A percentile compares a stretch with the other conserved stretches of the same genome.
These are phyloP conservation scores for Nothoprocta perdicaria DNA, from an alignment of 2,113 vertebrate genomes.

Conservation along the genomic window DNA sequence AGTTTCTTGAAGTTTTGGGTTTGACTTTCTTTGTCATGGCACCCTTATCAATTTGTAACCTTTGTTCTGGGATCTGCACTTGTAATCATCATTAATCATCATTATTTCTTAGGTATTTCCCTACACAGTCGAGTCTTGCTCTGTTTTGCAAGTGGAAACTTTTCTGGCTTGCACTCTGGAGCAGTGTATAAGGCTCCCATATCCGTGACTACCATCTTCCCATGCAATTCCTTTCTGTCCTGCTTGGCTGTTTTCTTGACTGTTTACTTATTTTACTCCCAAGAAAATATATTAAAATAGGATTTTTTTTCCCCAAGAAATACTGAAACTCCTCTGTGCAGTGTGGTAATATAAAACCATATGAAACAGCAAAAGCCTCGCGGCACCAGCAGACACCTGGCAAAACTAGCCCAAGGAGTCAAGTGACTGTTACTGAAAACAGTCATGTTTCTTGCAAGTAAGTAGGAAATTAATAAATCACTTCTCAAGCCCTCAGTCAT, in stretches of 20 bases:
- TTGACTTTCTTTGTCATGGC: neutral
- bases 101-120: neutral
- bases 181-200: no score
- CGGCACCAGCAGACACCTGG: neutral
- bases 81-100: neutral
- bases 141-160: neutral
- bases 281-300: neutral
- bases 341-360: neutral
- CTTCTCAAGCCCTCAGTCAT: neutral
- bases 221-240: neutral
- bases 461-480: neutral
- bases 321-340: neutral
- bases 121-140: neutral
- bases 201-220: neutral
- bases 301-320: neutral
- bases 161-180: neutral
- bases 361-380: neutral
- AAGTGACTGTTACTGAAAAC: neutral
- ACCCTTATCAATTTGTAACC: neutral
- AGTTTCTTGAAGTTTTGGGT: neutral
- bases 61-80: neutral
- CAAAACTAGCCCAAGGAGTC: neutral
- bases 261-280: neutral
- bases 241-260: neutral
- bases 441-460: neutral